Percentiles rank a stretch among this genome's conserved stretches.
phyloP scores from a whole-genome alignment of 2,113 vertebrate genomes.

The Baryphthengus martii region DNA sequence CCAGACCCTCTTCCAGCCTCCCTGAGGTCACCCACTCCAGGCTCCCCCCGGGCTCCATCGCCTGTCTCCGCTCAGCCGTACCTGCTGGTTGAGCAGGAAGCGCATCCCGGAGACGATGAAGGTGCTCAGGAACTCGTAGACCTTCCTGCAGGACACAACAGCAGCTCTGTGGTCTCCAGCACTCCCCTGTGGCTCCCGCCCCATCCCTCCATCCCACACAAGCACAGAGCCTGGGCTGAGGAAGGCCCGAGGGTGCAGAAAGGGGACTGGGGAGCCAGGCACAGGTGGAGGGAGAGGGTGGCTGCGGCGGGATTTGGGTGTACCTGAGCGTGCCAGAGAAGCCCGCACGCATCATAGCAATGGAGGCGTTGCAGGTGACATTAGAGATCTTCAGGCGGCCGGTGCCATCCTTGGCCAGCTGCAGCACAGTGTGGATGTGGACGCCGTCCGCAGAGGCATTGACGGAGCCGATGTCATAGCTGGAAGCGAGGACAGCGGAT shows the following conservation, averaged over 20 bases:
- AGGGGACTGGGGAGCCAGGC: neutral
- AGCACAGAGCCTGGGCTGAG: neutral
- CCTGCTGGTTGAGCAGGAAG: constrained; percentile 88
- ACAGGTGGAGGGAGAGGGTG: neutral
- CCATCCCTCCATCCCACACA: neutral
- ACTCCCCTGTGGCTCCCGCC: neutral
- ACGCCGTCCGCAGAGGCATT: constrained; percentile 89
- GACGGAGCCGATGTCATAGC: constrained; percentile 86
- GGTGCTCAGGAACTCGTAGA: constrained; percentile 83
- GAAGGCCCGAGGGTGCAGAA: neutral
- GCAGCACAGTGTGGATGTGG: constrained; percentile 82
- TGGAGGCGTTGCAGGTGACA: constrained; percentile 83
- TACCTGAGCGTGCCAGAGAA: constrained; percentile 90
- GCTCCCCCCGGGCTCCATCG: accelerated
- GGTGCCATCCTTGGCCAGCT: constrained; percentile 73
- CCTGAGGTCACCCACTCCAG: neutral
- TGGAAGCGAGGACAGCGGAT: constrained; percentile 18
- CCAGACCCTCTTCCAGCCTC: neutral
- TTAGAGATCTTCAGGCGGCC: constrained; percentile 90
- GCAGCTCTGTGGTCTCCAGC: neutral
- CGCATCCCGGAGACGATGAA: constrained; percentile 88
- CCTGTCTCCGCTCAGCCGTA: neutral
- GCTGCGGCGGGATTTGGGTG: accelerated
- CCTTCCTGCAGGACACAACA: constrained; percentile 75
- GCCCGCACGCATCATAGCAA: constrained; percentile 79